These are phyloP conservation scores for Carabus problematicus DNA, from an alignment of 2,888 invertebrate species.

Conservation along the genomic window DNA sequence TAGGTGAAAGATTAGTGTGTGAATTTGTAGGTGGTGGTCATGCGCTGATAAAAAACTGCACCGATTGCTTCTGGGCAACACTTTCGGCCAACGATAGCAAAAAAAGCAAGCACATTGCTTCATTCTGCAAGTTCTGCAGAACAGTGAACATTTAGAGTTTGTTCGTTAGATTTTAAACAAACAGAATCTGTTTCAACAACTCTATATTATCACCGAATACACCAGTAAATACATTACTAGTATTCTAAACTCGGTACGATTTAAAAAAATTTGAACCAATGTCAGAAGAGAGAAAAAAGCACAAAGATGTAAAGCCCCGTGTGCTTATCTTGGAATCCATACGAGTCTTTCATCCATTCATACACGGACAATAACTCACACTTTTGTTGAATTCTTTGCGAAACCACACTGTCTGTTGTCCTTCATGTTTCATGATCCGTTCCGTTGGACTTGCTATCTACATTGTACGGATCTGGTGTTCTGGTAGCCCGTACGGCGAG, in stretches of 20 bases:
- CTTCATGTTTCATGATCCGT: background rate
- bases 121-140: background rate
- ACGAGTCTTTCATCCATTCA: background rate
- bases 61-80: slow-evolving; percentile 39
- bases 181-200: too few species aligned
- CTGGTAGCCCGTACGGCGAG: too few species aligned
- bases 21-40: slow-evolving; percentile 29
- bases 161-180: too few species aligned
- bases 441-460: too few species aligned
- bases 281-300: background rate
- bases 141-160: background rate
- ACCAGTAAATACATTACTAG: too few species aligned
- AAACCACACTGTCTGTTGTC: background rate
- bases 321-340: background rate
- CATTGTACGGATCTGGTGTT: too few species aligned
- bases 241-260: too few species aligned
- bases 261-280: too few species aligned
- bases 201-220: too few species aligned
- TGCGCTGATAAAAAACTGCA: slow-evolving; percentile 35
- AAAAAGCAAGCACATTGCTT: background rate
- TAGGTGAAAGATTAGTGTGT: slow-evolving; percentile 29
- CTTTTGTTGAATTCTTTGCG: slow-evolving; percentile 1
- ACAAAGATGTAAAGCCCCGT: background rate
- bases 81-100: slow-evolving; percentile 18
- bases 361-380: too few species aligned